Evolutionary conservation across 2,797 vertebrate genomes (phyloP), one percentile per base, ranked within the genome.

Genomic region (Rhinophrynus dorsalis): DNA sequence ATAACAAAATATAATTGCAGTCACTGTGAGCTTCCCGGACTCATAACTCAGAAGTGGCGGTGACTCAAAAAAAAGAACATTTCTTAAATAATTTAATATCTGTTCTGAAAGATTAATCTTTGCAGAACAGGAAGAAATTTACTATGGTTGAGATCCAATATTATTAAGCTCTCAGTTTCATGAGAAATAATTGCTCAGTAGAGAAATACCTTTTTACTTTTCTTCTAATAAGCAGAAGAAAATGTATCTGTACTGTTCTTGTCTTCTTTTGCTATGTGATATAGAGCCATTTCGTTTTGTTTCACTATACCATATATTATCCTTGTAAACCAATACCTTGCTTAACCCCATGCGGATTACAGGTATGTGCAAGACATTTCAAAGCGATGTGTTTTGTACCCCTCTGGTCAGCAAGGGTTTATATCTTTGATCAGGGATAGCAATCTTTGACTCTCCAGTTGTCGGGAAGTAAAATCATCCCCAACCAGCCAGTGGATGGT

Each of bases 71-170:
- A n/a, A 32, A 5, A 2, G 17, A 60, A 33, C 27, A 24, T 61
- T 61, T 69, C 24, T 45, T 68, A 51, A 40, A 45, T 9, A 69
- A 69, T 69, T 45, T 61, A 61, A 69, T 69, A 61, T 68, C 67
- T 18, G 45, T 30, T 61, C 47, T 44, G 47, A 61, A 61, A 54
- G 20, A 69, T 44, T 51, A 61, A 69, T 69, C 47, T 69, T 51
- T 52, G 37, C 27, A 61, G 37, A 61, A 44, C 40, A 52, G 57
- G 57, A 54, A n/a, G 26, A 35, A 59, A 69, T 61, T 61, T 61
- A 69, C n/a, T 61, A 35, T 37, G 18, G 27, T 37, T 45, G 48
- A 40, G 47, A 44, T 33, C 48, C 21, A 26, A 33, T 69, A 44
- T 44, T 61, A 69, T 44, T 42, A 69, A 61, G 67, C 27, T 61